Evolutionary conservation across 2,797 vertebrate species (phyloP).

Genomic region (Hylomyscus alleni): DNA sequence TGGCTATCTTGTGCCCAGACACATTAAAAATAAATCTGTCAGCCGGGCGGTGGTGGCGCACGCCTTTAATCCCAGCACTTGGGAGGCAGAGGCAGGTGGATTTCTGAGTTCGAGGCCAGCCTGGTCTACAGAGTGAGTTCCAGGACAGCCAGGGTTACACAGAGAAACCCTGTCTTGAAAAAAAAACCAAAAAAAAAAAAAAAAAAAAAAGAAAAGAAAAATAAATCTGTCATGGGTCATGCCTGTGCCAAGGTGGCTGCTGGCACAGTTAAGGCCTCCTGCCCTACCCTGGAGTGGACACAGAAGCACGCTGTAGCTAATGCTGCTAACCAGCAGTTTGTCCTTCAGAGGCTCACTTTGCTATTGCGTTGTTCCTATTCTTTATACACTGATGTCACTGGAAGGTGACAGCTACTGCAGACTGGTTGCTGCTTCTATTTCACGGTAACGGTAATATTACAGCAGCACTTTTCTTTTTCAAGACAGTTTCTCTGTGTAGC

Average conservation of each 20-base stretch:
- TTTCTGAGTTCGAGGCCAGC: too few species aligned
- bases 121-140: too few species aligned
- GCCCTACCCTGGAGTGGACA: background rate
- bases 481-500: background rate
- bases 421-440: background rate
- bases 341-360: background rate
- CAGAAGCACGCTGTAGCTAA: background rate
- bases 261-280: too few species aligned
- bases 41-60: too few species aligned
- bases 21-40: background rate
- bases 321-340: background rate
- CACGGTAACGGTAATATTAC: background rate
- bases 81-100: too few species aligned
- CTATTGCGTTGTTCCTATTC: background rate
- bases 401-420: background rate
- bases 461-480: background rate
- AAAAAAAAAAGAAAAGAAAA: too few species aligned
- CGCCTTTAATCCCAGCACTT: too few species aligned
- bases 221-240: background rate
- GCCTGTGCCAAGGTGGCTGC: background rate
- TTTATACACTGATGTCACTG: background rate
- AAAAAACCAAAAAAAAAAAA: too few species aligned
- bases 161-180: too few species aligned
- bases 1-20: background rate
- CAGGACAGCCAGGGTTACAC: too few species aligned